Base-by-base conservation (phyloP, 2,888 invertebrate species). In the Clivina fossor region DNA sequence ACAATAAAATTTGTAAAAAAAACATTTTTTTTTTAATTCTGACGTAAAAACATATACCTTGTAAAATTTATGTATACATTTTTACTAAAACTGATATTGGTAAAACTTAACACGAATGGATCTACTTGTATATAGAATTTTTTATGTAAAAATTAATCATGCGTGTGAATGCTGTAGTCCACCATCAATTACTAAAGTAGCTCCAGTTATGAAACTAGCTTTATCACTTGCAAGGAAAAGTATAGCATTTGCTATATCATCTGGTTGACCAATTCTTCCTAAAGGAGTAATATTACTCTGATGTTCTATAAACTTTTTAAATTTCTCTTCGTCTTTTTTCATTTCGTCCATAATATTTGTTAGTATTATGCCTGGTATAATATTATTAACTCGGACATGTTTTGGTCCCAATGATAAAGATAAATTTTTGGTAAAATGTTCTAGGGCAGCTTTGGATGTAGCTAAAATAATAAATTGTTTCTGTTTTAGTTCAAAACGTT, bases 391-490 rank as follows among this genome's bases (percentile, higher is more conserved):
- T 22, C 80, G 61, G 4, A 80, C 76, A 9, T 62, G 51, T 41
- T 63, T 61, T 4, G 62, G 57, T 63, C 71, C 71, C 26, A 72
- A 59, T 37, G 71, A 81, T 44, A 83, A 64, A 3, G 83, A 81
- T 19, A 76, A 67, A 64, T 79, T 79, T 62, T 77, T 70, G 4
- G 83, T 82, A 61, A 83, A 74, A 62, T 82, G 81, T 66, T 83
- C 83, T 13, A 82, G 59, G 18, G 80, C 81, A 26, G 79, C 74
- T 67, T 83, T 84, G 20, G 79, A 78, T 73, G 81, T 77, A 60
- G n/a, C n/a, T n/a, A n/a, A n/a, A n/a, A n/a, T n/a, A n/a, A n/a
- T n/a, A n/a, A n/a, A n/a, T n/a, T n/a, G n/a, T n/a, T n/a, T n/a
- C n/a, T n/a, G n/a, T n/a, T n/a, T n/a, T n/a, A n/a, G n/a, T n/a